phyloP scores from a whole-genome alignment of 2,888 invertebrate species.

The Idaea biselata region DNA sequence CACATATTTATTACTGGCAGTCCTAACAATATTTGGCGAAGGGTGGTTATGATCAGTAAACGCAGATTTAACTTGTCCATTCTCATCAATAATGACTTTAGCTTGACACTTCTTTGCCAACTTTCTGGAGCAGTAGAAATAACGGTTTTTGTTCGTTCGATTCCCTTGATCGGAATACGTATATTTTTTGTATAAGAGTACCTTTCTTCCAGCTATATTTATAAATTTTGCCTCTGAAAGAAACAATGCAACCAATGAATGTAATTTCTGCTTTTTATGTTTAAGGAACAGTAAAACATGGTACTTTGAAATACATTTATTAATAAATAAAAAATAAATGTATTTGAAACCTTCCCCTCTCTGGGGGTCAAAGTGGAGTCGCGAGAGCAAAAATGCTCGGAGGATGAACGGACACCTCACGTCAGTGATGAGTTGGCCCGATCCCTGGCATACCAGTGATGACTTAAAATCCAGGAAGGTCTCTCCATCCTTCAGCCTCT shows the following conservation, averaged over 20 bases:
- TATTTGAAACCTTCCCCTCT: too few species aligned
- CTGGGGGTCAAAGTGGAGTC: too few species aligned
- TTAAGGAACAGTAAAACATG: too few species aligned
- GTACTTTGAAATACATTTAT: too few species aligned
- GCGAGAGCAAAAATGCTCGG: too few species aligned
- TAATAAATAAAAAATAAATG: too few species aligned
- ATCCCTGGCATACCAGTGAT: too few species aligned
- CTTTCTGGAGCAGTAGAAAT: constrained; percentile 39
- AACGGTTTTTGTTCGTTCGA: constrained; percentile 11
- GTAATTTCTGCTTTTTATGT: too few species aligned
- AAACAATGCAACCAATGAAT: constrained; percentile 3
- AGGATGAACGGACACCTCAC: too few species aligned
- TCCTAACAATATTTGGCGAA: constrained; percentile 13
- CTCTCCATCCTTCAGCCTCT: too few species aligned
- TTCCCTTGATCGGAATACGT: constrained; percentile 13
- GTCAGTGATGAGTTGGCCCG: too few species aligned
- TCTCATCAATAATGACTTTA: constrained; percentile 30
- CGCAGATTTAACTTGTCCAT: constrained; percentile 9
- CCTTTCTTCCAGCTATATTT: constrained; percentile 4
- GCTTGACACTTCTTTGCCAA: constrained; percentile 31
- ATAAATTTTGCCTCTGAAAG: constrained; percentile 22
- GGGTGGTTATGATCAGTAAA: constrained; percentile 14
- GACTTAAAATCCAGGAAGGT: too few species aligned
- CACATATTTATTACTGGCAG: not conserved
- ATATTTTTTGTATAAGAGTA: constrained; percentile 7